Conservation (phyloP, 2,113 vertebrate species). For the Casuarius casuarius region DNA sequence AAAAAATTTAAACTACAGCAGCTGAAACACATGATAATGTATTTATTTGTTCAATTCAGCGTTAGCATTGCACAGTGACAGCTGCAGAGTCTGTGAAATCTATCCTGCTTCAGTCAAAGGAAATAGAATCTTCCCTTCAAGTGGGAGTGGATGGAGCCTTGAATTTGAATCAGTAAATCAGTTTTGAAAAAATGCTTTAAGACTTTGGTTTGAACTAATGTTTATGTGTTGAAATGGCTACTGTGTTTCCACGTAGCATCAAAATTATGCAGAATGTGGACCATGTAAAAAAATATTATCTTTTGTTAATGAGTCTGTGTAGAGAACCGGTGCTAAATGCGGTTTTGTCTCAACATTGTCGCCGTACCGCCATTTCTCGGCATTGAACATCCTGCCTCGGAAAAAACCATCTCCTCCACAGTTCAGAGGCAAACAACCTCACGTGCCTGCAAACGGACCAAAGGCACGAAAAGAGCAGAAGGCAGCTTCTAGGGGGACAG, state of each 20-base stretch:
- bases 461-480: too few relatives aligned
- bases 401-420: too few relatives aligned
- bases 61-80: neutral
- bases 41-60: neutral
- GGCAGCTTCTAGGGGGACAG: too few relatives aligned
- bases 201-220: neutral
- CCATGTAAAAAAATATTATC: neutral
- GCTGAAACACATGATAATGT: neutral
- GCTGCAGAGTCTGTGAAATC: neutral
- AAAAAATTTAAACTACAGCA: neutral
- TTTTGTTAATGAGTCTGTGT: neutral
- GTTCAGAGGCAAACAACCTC: too few relatives aligned
- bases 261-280: neutral
- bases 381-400: too few relatives aligned
- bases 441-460: too few relatives aligned
- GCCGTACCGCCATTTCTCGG: too few relatives aligned
- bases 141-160: neutral
- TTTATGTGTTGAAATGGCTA: neutral
- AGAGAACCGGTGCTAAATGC: too few relatives aligned
- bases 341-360: too few relatives aligned
- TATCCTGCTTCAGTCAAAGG: neutral
- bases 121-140: neutral
- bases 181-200: neutral
- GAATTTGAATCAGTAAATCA: accelerated
- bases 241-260: neutral